A percentile compares a stretch with the other conserved stretches of the same genome.
Conservation (phyloP, 2,797 vertebrate species). For the Aselliscus stoliczkanus region DNA sequence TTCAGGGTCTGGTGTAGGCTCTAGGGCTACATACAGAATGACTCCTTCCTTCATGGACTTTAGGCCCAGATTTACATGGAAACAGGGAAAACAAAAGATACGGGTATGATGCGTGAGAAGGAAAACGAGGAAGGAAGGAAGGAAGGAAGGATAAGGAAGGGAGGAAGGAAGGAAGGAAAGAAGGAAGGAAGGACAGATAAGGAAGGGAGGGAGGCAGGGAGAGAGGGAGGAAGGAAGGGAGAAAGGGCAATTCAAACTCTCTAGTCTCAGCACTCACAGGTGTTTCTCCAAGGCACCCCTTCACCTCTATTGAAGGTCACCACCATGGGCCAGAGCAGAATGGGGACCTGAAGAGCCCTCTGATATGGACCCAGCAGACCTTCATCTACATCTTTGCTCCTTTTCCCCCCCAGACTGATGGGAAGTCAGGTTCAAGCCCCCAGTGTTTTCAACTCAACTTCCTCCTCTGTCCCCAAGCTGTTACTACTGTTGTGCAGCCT, state of each 20-base stretch:
- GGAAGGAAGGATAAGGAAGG: too few species aligned
- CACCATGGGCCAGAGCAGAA: not conserved
- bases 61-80: not conserved
- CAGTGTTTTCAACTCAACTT: not conserved
- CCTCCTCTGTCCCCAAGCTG: not conserved
- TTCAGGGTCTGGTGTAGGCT: not conserved
- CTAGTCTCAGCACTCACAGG: not conserved
- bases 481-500: not conserved
- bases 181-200: too few species aligned
- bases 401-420: not conserved
- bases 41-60: not conserved
- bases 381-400: not conserved
- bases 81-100: not conserved
- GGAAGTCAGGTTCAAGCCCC: not conserved
- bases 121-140: not conserved
- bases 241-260: not conserved
- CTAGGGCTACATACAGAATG: not conserved
- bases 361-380: not conserved
- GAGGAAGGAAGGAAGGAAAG: too few species aligned
- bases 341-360: not conserved
- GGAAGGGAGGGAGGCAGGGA: too few species aligned
- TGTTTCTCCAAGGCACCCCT: not conserved
- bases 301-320: not conserved
- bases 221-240: too few species aligned
- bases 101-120: not conserved